These are phyloP conservation scores for Probosciger aterrimus DNA, from an alignment of 2,113 vertebrate genomes.

Conservation along the genomic window DNA sequence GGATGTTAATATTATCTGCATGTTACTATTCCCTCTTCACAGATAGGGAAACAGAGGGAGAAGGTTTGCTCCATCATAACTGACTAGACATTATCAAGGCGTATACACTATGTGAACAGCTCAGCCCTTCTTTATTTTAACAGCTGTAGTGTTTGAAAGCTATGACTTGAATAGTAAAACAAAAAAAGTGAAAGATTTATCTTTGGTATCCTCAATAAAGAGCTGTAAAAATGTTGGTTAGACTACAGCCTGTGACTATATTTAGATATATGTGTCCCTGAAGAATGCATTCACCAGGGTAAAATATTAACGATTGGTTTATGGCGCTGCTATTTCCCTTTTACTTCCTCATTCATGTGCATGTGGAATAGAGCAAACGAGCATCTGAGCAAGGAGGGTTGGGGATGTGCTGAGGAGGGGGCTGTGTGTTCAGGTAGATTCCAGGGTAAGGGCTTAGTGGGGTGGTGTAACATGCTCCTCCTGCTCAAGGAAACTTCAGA, in stretches of 20 bases:
- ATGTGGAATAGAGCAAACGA: neutral
- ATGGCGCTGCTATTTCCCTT: neutral
- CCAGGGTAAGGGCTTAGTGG: neutral
- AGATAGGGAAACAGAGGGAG: neutral
- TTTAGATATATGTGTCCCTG: neutral
- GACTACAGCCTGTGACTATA: neutral
- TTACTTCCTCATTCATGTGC: neutral
- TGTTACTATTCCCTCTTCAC: neutral
- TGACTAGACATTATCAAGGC: neutral
- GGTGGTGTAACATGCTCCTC: neutral
- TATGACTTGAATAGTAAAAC: neutral
- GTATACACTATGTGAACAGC: neutral
- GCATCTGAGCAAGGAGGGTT: fast-evolving
- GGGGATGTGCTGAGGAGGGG: neutral
- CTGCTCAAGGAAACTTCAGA: neutral
- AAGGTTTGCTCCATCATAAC: neutral
- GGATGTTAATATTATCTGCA: neutral
- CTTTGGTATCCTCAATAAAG: neutral
- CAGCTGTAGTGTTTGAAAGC: neutral
- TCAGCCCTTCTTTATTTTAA: neutral
- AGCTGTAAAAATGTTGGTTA: neutral
- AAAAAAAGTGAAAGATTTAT: neutral
- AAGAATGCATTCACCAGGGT: neutral
- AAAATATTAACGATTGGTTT: neutral
- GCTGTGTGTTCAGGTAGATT: neutral